A percentile compares a stretch with the other conserved stretches of the same genome.
phyloP scores from a whole-genome alignment of 2,888 invertebrate genomes.

The Drosophila paucipuncta region DNA sequence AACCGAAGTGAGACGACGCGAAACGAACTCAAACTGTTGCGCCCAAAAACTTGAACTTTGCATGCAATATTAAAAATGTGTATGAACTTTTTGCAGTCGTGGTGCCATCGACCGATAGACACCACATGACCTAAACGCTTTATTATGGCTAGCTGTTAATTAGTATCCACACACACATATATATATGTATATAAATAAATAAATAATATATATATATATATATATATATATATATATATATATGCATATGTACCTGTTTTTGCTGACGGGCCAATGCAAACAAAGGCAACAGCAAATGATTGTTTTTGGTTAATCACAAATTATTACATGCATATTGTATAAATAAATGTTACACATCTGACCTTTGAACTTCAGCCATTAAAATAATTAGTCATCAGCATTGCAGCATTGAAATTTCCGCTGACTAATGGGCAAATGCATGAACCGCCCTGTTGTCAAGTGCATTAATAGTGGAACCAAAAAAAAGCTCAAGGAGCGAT shows the following conservation, averaged over 20 bases:
- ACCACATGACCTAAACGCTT: constrained; percentile 11
- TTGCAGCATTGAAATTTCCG: background rate
- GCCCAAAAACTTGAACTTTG: constrained; percentile 57
- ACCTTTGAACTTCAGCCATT: constrained; percentile 1
- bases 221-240: background rate
- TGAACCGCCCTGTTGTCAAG: background rate
- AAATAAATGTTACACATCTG: background rate
- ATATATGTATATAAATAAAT: background rate
- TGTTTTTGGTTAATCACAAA: constrained; percentile 3
- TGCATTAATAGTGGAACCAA: background rate
- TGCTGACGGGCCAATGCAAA: constrained; percentile 3
- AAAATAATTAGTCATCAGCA: constrained; percentile 5
- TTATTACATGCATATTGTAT: background rate
- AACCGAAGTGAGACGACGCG: constrained; percentile 1
- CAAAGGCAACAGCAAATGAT: constrained; percentile 7
- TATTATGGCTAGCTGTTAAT: constrained; percentile 17
- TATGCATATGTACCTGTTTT: background rate
- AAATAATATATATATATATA: background rate
- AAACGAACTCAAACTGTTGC: constrained; percentile 38
- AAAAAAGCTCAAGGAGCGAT: background rate
- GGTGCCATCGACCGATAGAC: constrained; percentile 40
- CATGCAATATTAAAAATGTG: constrained; percentile 28
- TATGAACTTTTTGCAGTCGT: constrained; percentile 47
- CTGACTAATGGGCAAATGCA: constrained; percentile 5
- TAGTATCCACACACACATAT: background rate